A percentile compares a stretch with the other conserved stretches of the same genome.
Conservation (phyloP, 2,113 vertebrate species). For the Tetrax tetrax region DNA sequence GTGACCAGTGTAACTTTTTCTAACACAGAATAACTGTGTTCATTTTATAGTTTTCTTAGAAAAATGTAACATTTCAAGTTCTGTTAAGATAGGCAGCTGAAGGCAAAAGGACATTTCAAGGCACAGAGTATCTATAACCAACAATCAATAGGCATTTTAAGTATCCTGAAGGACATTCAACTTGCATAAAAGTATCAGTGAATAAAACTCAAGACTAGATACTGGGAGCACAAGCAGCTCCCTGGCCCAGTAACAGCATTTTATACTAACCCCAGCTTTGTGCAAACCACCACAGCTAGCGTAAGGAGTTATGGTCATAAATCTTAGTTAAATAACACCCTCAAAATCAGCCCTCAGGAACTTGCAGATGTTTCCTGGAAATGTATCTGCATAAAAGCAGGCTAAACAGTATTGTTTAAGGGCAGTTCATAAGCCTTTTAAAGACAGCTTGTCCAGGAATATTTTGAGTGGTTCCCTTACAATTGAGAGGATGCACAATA, state of each 20-base stretch:
- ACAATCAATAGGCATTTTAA: neutral
- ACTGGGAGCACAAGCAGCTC: neutral
- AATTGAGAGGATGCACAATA: neutral
- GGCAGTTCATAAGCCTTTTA: neutral
- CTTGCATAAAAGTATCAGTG: neutral
- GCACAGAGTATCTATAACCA: neutral
- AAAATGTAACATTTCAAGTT: conserved; percentile 31
- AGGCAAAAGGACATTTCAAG: conserved; percentile 20
- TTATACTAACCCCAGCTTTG: neutral
- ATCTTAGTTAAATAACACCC: neutral
- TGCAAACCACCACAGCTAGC: neutral
- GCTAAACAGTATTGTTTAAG: neutral
- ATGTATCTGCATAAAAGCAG: neutral
- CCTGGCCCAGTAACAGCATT: neutral
- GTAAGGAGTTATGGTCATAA: neutral
- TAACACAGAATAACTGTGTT: conserved; percentile 26
- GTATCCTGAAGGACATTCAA: neutral
- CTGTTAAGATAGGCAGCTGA: neutral
- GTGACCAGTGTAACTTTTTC: neutral
- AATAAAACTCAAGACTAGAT: neutral
- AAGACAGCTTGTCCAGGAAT: neutral
- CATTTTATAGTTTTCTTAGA: conserved; percentile 45
- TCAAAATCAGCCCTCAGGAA: neutral
- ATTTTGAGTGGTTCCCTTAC: neutral
- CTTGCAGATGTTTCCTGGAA: neutral